phyloP scores from a whole-genome alignment of 2,113 vertebrate genomes.

The Aegotheles bennettii region DNA sequence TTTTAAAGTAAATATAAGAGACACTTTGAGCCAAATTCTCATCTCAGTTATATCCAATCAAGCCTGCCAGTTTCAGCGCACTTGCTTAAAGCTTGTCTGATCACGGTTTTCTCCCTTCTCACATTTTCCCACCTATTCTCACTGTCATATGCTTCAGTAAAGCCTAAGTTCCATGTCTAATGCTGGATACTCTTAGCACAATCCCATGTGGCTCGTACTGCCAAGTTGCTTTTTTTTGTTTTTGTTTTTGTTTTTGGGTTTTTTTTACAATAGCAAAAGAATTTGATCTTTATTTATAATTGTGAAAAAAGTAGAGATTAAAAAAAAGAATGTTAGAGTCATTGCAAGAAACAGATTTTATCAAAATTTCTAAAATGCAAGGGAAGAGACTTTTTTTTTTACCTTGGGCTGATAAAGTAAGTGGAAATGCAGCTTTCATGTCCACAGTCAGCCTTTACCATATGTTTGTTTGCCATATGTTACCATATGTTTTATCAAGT shows the following conservation, averaged over 20 bases:
- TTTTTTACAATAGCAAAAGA: neutral
- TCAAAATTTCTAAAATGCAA: neutral
- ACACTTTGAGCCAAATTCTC: constrained; percentile 34
- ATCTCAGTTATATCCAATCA: neutral
- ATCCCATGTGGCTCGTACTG: neutral
- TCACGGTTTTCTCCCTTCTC: neutral
- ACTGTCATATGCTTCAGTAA: neutral
- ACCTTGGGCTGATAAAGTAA: neutral
- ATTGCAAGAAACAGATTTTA: neutral
- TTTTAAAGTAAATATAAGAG: constrained; percentile 53
- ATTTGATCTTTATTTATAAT: neutral
- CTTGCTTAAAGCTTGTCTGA: neutral
- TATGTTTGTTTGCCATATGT: neutral
- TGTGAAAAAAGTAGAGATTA: neutral
- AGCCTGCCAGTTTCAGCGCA: neutral
- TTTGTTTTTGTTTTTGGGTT: neutral
- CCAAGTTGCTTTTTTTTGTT: neutral
- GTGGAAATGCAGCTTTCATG: neutral
- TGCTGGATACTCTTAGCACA: neutral
- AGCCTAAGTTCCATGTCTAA: neutral
- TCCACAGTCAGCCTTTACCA: neutral
- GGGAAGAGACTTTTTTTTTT: neutral
- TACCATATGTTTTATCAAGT: neutral
- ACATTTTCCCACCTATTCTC: neutral
- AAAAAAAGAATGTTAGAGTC: neutral